phyloP scores from a whole-genome alignment of 2,797 vertebrate genomes.

The Enteromius viviparus region DNA sequence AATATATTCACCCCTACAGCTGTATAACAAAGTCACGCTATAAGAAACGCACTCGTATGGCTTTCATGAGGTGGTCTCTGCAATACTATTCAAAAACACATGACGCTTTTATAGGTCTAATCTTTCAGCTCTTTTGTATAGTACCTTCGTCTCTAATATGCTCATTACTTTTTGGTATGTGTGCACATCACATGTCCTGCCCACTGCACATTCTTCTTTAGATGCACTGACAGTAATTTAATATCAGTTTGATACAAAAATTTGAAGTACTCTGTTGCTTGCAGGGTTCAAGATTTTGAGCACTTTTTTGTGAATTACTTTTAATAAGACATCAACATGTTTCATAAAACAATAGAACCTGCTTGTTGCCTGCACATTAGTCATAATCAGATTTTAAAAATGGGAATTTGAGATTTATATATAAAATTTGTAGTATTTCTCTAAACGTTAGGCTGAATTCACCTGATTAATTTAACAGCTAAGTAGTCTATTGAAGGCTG shows the following conservation, averaged over 20 bases:
- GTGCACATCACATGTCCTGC: neutral
- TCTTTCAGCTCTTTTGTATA: neutral
- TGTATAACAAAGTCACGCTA: conserved; percentile 1
- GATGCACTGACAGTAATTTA: neutral
- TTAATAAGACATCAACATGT: neutral
- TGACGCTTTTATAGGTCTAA: neutral
- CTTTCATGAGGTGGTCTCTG: neutral
- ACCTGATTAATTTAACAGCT: conserved; percentile 1
- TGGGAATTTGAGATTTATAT: neutral
- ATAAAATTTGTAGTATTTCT: neutral
- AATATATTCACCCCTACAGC: neutral
- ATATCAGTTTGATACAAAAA: neutral
- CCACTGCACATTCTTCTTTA: neutral
- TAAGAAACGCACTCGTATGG: neutral
- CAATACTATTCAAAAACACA: neutral
- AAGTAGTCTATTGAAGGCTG: neutral
- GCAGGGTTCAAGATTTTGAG: neutral
- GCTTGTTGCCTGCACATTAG: neutral
- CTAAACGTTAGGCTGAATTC: neutral
- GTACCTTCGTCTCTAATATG: neutral
- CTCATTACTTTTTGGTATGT: neutral
- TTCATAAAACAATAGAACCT: neutral
- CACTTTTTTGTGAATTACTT: conserved; percentile 1
- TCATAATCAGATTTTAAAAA: neutral
- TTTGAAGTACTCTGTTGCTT: neutral